Conservation (phyloP, 2,113 vertebrate species). For the Leptocoma aspasia region DNA sequence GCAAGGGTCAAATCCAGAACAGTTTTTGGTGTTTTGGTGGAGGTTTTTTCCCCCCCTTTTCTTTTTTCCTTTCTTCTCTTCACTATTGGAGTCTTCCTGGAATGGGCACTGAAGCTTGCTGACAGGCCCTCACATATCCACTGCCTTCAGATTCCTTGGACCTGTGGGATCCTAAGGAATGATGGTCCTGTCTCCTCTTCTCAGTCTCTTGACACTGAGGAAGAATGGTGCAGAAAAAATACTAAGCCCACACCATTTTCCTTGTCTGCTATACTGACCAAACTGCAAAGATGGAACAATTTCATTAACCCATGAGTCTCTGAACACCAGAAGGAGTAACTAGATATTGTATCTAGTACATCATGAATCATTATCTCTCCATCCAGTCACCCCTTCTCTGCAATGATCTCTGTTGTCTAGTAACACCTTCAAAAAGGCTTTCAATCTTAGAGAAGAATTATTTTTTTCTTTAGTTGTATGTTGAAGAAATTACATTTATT, state of each 20-base stretch:
- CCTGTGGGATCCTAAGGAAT: conserved; percentile 42
- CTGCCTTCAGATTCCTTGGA: conserved; percentile 25
- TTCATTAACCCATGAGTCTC: not conserved
- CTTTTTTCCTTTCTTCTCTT: not conserved
- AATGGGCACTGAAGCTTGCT: not conserved
- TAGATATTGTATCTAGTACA: not conserved
- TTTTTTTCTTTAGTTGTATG: not conserved
- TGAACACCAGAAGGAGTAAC: not conserved
- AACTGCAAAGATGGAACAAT: conserved; percentile 20
- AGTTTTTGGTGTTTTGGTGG: not conserved
- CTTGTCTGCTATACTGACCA: conserved; percentile 8
- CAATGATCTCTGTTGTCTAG: not conserved
- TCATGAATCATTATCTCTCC: not conserved
- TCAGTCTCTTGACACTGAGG: conserved; percentile 55
- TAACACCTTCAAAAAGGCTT: not conserved
- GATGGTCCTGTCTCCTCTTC: conserved; percentile 47
- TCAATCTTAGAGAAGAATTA: not conserved
- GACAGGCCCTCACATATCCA: conserved; percentile 28
- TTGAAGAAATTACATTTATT: not conserved
- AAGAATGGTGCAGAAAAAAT: conserved; percentile 54
- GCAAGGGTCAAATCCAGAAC: not conserved
- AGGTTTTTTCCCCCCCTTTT: rapidly evolving
- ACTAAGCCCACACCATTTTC: conserved; percentile 40
- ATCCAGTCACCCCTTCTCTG: not conserved
- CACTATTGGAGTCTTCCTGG: not conserved